phyloP scores from a whole-genome alignment of 1,140 invertebrate genomes.

The Glossosoma conforme region DNA sequence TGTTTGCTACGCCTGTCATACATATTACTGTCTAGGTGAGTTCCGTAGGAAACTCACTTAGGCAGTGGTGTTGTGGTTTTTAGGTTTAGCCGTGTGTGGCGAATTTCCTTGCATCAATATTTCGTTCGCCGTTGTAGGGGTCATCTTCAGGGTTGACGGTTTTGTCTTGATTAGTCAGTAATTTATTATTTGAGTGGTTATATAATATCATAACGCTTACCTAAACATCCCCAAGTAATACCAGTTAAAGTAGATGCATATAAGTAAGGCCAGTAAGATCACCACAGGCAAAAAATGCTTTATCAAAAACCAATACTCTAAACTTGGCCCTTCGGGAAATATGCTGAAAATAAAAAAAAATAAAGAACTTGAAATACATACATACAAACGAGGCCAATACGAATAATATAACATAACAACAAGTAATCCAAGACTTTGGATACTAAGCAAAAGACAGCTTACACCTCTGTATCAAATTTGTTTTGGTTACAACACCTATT shows the following conservation, averaged over 20 bases:
- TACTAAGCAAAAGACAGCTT: no score
- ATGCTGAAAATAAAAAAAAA: slow-evolving; percentile 31
- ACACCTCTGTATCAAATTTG: no score
- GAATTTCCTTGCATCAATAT: background rate
- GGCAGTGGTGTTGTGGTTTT: background rate
- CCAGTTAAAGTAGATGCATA: slow-evolving; percentile 52
- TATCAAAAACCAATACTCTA: slow-evolving; percentile 52
- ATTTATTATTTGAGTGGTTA: no score
- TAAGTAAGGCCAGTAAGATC: slow-evolving; percentile 50
- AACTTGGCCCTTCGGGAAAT: slow-evolving; percentile 35
- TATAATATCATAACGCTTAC: no score
- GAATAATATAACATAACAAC: background rate
- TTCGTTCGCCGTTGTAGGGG: background rate
- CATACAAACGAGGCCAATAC: no score
- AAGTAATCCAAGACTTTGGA: background rate
- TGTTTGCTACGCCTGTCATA: no score
- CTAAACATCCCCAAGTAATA: slow-evolving; percentile 54
- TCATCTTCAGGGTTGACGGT: background rate
- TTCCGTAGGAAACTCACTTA: no score
- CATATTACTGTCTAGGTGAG: no score
- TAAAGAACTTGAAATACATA: no score
- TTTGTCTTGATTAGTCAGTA: no score
- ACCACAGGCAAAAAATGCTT: slow-evolving; percentile 49
- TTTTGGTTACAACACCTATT: no score
- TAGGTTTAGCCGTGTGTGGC: background rate